These are phyloP conservation scores for Cygnus atratus DNA, from an alignment of 2,113 vertebrate species.

Conservation along the genomic window DNA sequence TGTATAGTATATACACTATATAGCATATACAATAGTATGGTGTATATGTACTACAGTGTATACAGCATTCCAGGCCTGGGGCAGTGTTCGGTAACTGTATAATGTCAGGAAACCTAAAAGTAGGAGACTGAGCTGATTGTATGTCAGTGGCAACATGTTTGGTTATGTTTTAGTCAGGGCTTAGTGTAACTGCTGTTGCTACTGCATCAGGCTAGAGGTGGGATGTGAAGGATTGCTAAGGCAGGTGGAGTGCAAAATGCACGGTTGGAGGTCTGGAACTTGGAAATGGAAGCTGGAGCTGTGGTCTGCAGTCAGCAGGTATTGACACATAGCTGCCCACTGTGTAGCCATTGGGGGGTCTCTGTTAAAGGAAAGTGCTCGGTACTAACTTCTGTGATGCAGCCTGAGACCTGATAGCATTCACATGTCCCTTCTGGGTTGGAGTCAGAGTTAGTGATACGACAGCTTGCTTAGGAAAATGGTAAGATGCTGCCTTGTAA, in stretches of 20 bases:
- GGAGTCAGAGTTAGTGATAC: accelerated
- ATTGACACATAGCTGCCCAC: accelerated
- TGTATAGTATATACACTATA: not conserved
- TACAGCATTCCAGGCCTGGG: constrained; percentile 50
- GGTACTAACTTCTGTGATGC: not conserved
- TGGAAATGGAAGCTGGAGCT: not conserved
- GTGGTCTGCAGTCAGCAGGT: not conserved
- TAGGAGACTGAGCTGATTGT: accelerated
- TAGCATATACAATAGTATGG: not conserved
- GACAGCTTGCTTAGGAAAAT: not conserved
- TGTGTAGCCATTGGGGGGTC: not conserved
- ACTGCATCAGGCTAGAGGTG: not conserved
- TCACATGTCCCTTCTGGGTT: accelerated
- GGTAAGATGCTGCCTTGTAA: not conserved
- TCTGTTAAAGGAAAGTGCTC: not conserved
- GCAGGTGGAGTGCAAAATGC: not conserved
- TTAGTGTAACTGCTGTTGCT: not conserved
- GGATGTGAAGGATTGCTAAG: not conserved
- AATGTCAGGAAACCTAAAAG: accelerated
- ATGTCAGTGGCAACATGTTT: not conserved
- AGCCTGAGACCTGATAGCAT: not conserved
- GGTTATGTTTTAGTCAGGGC: not conserved
- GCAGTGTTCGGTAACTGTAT: not conserved
- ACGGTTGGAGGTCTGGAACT: not conserved
- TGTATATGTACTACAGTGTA: not conserved